phyloP scores from a whole-genome alignment of 2,113 vertebrate species.

The Centropristis striata region DNA sequence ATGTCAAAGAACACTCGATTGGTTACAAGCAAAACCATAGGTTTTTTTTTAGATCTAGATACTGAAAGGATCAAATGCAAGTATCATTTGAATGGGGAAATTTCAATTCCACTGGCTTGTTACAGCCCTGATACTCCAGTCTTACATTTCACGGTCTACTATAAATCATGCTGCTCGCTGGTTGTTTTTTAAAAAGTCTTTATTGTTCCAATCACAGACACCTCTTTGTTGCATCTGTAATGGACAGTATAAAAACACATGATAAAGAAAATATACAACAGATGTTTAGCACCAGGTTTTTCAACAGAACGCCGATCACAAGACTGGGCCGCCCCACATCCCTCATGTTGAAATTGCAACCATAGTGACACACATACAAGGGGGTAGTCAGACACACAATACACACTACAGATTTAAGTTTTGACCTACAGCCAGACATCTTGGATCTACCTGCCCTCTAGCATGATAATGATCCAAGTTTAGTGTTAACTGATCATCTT shows the following conservation, averaged over 20 bases:
- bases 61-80: too few species aligned
- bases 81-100: too few species aligned
- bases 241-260: slow-evolving; percentile 80
- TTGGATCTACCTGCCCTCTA: slow-evolving; percentile 24
- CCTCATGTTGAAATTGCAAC: slow-evolving; percentile 62
- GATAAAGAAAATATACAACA: slow-evolving; percentile 75
- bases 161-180: neutral
- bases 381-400: slow-evolving; percentile 53
- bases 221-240: slow-evolving; percentile 67
- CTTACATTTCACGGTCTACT: neutral
- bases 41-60: too few species aligned
- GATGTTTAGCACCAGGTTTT: slow-evolving; percentile 78
- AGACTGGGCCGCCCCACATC: slow-evolving; percentile 36
- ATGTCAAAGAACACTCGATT: too few species aligned
- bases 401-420: slow-evolving; percentile 47
- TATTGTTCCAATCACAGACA: slow-evolving; percentile 79
- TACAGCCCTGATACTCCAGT: too few species aligned
- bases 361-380: slow-evolving; percentile 59
- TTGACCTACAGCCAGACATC: slow-evolving; percentile 61
- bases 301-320: slow-evolving; percentile 61
- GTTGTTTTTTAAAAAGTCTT: slow-evolving; percentile 74
- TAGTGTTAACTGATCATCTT: slow-evolving; percentile 60
- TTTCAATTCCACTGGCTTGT: too few species aligned
- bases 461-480: slow-evolving; percentile 43
- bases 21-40: too few species aligned